Evolutionary conservation across 2,113 vertebrate genomes (phyloP).

Genomic region (Hippoglossus stenolepis): DNA sequence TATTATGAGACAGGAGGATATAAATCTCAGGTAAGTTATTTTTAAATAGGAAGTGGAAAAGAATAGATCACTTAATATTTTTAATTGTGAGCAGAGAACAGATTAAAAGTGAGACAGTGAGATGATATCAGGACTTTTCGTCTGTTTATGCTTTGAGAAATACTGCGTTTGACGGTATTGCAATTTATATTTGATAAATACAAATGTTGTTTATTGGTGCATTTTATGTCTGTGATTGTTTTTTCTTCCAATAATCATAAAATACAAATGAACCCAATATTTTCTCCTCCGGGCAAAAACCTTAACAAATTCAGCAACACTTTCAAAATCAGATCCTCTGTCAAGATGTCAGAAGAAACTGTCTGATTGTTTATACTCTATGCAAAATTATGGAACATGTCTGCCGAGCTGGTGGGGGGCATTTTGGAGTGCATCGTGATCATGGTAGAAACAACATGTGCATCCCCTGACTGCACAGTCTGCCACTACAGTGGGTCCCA

Average conservation of each 20-base stretch:
- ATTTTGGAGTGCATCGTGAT: slow-evolving; percentile 49
- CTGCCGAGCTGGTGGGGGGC: slow-evolving; percentile 36
- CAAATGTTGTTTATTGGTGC: too few species aligned
- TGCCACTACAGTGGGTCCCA: slow-evolving; percentile 57
- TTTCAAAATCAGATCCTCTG: not conserved
- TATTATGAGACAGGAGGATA: slow-evolving; percentile 9
- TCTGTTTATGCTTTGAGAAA: not conserved
- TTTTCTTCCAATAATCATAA: too few species aligned
- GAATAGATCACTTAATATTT: not conserved
- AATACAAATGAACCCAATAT: not conserved
- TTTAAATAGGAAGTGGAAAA: slow-evolving; percentile 4
- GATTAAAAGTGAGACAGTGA: not conserved
- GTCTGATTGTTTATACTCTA: slow-evolving; percentile 20
- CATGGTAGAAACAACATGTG: slow-evolving; percentile 40
- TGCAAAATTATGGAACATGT: slow-evolving; percentile 45
- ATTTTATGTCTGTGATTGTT: not conserved
- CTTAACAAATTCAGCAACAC: not conserved
- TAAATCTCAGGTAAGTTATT: slow-evolving; percentile 18
- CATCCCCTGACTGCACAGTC: slow-evolving; percentile 49
- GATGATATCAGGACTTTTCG: too few species aligned
- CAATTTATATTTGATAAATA: too few species aligned
- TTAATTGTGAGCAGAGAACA: not conserved
- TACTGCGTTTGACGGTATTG: too few species aligned
- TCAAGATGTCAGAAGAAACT: slow-evolving; percentile 17
- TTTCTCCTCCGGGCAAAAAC: not conserved